Evolutionary conservation across 2,888 invertebrate species (phyloP), one percentile per base, ranked within the genome.

Genomic region (Drosophila setosimentum): DNA sequence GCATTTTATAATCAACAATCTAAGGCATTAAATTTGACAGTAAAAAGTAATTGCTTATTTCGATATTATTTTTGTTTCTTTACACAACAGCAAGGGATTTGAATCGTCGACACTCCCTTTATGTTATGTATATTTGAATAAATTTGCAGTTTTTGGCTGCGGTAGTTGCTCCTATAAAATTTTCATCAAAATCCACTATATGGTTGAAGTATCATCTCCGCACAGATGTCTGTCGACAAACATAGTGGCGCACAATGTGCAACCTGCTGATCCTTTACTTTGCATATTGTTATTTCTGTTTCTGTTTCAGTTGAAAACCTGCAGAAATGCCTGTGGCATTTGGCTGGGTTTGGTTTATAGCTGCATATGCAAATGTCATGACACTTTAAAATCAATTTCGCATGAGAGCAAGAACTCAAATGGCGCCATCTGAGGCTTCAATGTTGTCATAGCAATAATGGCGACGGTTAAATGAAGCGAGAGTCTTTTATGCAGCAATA

Each of bases 381-480:
- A 32, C 58, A 55, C 70, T 66, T 63, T 66, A 63, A 70, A 77
- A 77, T 77, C 79, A 77, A 76, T 80, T 77, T 70, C 49, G 73
- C 60, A 67, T 64, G 51, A 71, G 42, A 60, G 65, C 67, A 57
- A 73, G 66, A 70, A 60, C 24, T 66, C 60, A 65, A 80, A 60
- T 70, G 81, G 57, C 73, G 77, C 81, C 70, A 73, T 59, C 53
- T 73, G 73, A 59, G 57, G 45, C 35, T 45, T 16, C 21, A 24
- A 24, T 24, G 4, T 16, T 24, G 16, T 16, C 21, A 45, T 24
- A 24, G 27, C 54, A 2, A 32, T 21, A 27, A 63, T 72, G 24
- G 42, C 67, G 59, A 55, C 67, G 51, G 77, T 77, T 85, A 74
- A 89, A 89, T 86, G 86, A 89, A 78, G 76, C 80, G 87, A 88